These are phyloP conservation scores for Lutjanus erythropterus DNA, from an alignment of 2,113 vertebrate species.

Conservation along the genomic window DNA sequence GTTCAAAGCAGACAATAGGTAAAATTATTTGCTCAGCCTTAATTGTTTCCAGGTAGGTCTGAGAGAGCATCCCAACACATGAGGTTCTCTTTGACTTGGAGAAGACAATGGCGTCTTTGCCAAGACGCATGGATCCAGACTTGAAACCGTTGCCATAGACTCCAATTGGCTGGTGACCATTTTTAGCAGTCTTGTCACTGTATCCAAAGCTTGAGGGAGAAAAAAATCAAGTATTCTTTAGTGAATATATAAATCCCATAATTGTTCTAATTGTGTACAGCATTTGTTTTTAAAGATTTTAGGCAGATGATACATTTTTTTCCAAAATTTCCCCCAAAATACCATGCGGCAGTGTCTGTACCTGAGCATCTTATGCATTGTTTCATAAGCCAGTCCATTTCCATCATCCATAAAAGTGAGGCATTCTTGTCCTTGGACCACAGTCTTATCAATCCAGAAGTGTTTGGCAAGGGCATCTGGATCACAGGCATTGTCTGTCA, in stretches of 20 bases:
- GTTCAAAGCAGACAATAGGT: constrained; percentile 86
- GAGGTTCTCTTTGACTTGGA: constrained; percentile 88
- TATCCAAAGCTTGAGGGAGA: constrained; percentile 91
- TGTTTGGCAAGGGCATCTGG: constrained; percentile 95
- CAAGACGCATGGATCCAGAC: constrained; percentile 97
- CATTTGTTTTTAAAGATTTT: not conserved
- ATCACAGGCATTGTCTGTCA: constrained; percentile 95
- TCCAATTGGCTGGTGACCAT: constrained; percentile 90
- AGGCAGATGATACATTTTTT: not conserved
- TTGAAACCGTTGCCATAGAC: constrained; percentile 98
- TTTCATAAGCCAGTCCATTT: constrained; percentile 89
- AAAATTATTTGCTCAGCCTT: constrained; percentile 90
- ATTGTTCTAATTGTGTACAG: not conserved
- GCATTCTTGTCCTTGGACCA: constrained; percentile 85
- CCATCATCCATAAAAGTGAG: constrained; percentile 95
- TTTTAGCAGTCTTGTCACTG: constrained; percentile 92
- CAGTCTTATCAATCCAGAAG: constrained; percentile 97
- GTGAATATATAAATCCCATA: not conserved
- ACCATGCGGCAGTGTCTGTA: constrained; percentile 59
- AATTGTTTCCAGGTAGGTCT: constrained; percentile 90
- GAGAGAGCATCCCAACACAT: constrained; percentile 95
- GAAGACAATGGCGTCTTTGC: constrained; percentile 94
- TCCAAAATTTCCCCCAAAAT: not conserved
- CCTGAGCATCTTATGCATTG: constrained; percentile 97
- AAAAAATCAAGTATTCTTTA: not conserved